These are phyloP conservation scores for Phalanger gymnotis DNA, from an alignment of 2,797 vertebrate genomes.

Conservation along the genomic window DNA sequence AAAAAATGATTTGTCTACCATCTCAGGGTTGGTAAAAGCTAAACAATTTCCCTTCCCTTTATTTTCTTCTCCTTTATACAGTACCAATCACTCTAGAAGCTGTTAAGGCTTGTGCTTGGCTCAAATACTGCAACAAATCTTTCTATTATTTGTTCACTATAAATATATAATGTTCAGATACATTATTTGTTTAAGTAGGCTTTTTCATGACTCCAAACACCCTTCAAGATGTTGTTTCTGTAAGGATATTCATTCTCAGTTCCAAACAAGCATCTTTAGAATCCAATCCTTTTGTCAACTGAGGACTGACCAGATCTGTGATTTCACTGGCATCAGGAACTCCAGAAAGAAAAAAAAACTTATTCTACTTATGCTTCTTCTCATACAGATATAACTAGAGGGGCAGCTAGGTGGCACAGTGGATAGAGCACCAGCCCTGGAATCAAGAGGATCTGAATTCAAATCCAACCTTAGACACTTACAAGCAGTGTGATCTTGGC, in stretches of 20 bases:
- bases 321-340: background rate
- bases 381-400: background rate
- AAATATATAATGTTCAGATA: background rate
- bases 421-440: background rate
- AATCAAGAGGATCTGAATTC: background rate
- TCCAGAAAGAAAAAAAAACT: background rate
- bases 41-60: background rate
- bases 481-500: background rate
- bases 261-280: background rate
- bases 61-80: background rate
- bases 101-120: background rate
- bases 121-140: background rate
- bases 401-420: background rate
- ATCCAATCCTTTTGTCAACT: background rate
- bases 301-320: background rate
- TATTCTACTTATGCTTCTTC: background rate
- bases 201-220: background rate
- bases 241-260: background rate
- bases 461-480: background rate
- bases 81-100: background rate
- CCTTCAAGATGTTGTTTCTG: background rate
- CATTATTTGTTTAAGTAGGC: background rate
- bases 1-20: background rate
- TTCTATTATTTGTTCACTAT: background rate
- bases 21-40: background rate